Conservation (phyloP, 2,797 vertebrate species). For the Podarcis lilfordi region DNA sequence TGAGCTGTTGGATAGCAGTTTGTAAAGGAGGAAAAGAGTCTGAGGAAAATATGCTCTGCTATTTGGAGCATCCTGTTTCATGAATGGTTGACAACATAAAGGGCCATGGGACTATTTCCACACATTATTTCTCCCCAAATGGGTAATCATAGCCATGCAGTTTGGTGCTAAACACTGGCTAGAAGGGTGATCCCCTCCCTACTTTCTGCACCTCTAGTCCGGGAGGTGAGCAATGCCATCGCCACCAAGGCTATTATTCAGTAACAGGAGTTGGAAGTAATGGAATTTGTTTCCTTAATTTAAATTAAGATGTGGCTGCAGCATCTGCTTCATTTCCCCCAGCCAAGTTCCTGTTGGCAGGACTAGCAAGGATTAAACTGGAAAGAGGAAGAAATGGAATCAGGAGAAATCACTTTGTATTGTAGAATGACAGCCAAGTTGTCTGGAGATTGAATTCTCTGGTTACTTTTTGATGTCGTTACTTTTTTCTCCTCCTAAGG, state of each 20-base stretch:
- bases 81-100: background rate
- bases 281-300: background rate
- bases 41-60: constrained; percentile 39
- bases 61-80: background rate
- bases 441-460: background rate
- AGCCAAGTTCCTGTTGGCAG: background rate
- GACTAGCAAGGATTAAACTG: background rate
- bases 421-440: background rate
- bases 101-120: background rate
- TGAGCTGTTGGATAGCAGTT: constrained; percentile 26
- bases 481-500: background rate
- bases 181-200: background rate
- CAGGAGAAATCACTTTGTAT: background rate
- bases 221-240: background rate
- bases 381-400: background rate
- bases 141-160: background rate
- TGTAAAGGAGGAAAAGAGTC: constrained; percentile 4
- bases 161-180: background rate
- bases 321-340: background rate
- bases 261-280: background rate
- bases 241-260: background rate
- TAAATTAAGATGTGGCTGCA: background rate
- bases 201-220: background rate
- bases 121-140: background rate
- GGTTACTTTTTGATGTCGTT: background rate